Percentiles rank a stretch among this genome's conserved stretches.
These are phyloP conservation scores for Gryllus longicercus DNA, from an alignment of 2,888 invertebrate species.

Conservation along the genomic window DNA sequence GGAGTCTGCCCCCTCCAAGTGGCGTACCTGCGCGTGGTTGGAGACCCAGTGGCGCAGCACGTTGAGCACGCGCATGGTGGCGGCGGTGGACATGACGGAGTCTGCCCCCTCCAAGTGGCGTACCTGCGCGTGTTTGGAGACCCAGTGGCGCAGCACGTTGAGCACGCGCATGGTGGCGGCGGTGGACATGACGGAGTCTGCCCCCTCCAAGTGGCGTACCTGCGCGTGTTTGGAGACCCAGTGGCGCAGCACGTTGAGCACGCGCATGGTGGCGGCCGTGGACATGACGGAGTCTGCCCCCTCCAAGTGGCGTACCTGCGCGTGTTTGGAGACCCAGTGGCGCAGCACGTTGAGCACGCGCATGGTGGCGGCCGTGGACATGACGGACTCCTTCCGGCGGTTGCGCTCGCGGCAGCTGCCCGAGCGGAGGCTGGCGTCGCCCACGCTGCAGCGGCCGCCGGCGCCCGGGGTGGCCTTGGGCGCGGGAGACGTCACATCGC, in stretches of 20 bases:
- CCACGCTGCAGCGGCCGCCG: slow-evolving; percentile 43
- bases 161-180: too few species aligned
- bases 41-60: too few species aligned
- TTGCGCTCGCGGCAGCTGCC: slow-evolving; percentile 52
- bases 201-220: too few species aligned
- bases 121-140: too few species aligned
- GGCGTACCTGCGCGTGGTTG: too few species aligned
- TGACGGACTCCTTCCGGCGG: slow-evolving; percentile 67
- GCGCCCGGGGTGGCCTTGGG: slow-evolving; percentile 31
- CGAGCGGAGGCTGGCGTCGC: slow-evolving; percentile 41
- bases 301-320: slow-evolving; percentile 61
- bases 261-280: slow-evolving; percentile 91
- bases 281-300: slow-evolving; percentile 83
- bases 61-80: too few species aligned
- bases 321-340: slow-evolving; percentile 90
- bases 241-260: slow-evolving; percentile 82
- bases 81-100: too few species aligned
- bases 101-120: too few species aligned
- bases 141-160: too few species aligned
- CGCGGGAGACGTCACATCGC: slow-evolving; percentile 55
- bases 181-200: too few species aligned
- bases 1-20: too few species aligned
- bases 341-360: slow-evolving; percentile 83
- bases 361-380: slow-evolving; percentile 92
- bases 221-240: slow-evolving; percentile 90